These are phyloP conservation scores for Rhinolophus sinicus DNA, from an alignment of 2,113 vertebrate species.

Conservation along the genomic window DNA sequence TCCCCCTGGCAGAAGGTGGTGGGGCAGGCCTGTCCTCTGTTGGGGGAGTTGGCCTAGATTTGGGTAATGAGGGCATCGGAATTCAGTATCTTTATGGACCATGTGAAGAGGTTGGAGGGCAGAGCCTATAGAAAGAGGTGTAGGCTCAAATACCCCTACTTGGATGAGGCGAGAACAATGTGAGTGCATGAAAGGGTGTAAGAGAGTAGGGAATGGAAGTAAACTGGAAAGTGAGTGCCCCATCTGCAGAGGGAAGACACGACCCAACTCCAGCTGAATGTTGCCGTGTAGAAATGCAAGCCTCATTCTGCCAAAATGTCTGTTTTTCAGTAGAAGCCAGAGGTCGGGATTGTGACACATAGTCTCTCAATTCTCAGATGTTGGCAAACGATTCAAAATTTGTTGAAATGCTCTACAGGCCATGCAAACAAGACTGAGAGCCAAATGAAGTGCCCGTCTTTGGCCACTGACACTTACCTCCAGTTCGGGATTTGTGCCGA, in stretches of 20 bases:
- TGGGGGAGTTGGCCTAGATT: neutral
- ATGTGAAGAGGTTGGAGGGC: neutral
- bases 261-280: neutral
- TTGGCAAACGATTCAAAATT: neutral
- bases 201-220: too few species aligned
- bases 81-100: neutral
- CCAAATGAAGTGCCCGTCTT: neutral
- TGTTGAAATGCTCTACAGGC: neutral
- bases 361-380: neutral
- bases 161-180: neutral
- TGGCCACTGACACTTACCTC: neutral
- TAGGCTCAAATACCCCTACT: neutral
- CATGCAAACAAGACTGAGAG: neutral
- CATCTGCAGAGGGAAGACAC: neutral
- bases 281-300: neutral
- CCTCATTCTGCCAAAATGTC: neutral
- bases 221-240: neutral
- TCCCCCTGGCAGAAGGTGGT: neutral
- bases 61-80: neutral
- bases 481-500: neutral
- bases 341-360: neutral
- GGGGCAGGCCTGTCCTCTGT: neutral
- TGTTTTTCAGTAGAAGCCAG: neutral
- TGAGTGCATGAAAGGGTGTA: accelerated
- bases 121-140: neutral